Base-by-base conservation (phyloP, 2,113 vertebrate species). In the Actenoides hombroni region DNA sequence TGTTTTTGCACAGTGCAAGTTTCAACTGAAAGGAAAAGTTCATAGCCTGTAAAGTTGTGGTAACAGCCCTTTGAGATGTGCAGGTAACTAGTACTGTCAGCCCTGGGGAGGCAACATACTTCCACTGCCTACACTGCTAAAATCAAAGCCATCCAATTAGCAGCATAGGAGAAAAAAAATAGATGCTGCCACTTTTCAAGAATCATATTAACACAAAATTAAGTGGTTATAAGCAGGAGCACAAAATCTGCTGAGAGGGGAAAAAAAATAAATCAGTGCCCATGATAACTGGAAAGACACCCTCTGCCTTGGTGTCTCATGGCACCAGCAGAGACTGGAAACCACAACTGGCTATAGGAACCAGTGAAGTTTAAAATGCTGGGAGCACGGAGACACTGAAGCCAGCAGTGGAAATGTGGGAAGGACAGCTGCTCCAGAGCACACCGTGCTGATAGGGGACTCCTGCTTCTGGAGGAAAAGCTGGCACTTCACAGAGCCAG, bases 331-430 rank as follows among this genome's bases (percentile, higher is more conserved):
- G 53, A 71, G 31, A 63, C 4, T 40, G 60, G 21, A 21, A 87
- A 61, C 28, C 0, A 5, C 56, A 87, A 46, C 60, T 63, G 65
- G 35, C 56, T 49, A 8, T n/a, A 42, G 46, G 60, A 69, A 44
- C 11, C 37, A 28, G 40, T 61, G 39, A 51, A 35, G 51, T 48
- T 73, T 68, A 63, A n/a, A 49, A 40, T 0, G 0, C 0, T 57
- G 60, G 29, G 42, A 63, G 46, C 56, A 53, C 0, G 4, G 35
- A 49, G 51, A 57, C 16, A 17, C 15, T 25, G 63, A 61, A 51
- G 31, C 12, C 6, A 49, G n/a, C 33, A 26, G 17, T 12, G 40
- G 59, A 53, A 68, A 65, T 0, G 3, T 1, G 6, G 60, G 53
- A 63, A 71, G 44, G 56, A 16, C 11, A 60, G 44, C 39, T 8